Percentiles rank a stretch among this genome's conserved stretches.
Evolutionary conservation across 2,113 vertebrate genomes (phyloP).

Genomic region (Collichthys lucidus): DNA sequence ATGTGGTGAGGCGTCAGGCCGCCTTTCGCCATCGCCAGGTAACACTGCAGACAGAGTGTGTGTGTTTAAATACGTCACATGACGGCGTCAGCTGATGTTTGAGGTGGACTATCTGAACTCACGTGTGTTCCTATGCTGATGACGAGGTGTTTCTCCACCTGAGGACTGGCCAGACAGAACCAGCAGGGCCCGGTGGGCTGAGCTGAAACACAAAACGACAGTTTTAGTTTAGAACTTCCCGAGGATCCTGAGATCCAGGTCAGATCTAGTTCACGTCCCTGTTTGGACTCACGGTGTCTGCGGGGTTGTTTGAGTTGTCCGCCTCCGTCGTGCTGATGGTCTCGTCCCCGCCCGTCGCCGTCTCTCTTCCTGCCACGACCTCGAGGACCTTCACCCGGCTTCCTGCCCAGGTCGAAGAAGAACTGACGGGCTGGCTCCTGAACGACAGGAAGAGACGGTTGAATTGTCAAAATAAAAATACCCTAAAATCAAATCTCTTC

Average conservation of each 20-base stretch:
- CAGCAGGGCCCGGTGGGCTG: conserved; percentile 93
- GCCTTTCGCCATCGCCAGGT: conserved; percentile 96
- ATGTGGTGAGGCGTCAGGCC: conserved; percentile 90
- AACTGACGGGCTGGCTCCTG: conserved; percentile 89
- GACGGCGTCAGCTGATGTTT: neutral
- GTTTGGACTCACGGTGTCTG: conserved; percentile 86
- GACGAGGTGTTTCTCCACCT: conserved; percentile 98
- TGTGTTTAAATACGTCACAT: neutral
- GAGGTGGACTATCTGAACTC: conserved; percentile 74
- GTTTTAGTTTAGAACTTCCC: no score
- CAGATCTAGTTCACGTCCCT: no score
- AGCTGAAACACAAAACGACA: conserved; percentile 77
- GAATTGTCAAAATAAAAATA: no score
- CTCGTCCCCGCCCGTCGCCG: conserved; percentile 72
- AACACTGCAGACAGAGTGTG: conserved; percentile 85
- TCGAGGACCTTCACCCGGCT: conserved; percentile 70
- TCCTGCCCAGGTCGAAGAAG: conserved; percentile 92
- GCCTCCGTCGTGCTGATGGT: conserved; percentile 16
- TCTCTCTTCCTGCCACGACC: conserved; percentile 89
- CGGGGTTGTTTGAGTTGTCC: conserved; percentile 84
- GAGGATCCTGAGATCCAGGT: no score
- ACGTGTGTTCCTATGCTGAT: conserved; percentile 95
- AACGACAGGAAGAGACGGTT: no score
- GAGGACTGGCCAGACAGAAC: conserved; percentile 98
- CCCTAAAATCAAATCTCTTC: no score